Evolutionary conservation across 1,140 invertebrate genomes (phyloP).

Genomic region (Drosophila navojoa): DNA sequence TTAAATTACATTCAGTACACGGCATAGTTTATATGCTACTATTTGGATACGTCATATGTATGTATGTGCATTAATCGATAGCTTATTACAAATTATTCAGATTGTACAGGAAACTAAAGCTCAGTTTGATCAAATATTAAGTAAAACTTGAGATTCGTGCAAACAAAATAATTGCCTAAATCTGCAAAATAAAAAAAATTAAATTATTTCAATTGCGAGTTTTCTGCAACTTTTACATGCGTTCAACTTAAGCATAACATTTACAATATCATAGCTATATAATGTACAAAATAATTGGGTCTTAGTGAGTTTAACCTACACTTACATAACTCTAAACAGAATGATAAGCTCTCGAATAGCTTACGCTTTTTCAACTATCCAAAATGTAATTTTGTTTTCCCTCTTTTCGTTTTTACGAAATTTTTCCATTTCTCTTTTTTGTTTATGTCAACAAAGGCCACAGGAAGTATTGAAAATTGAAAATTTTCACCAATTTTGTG

Average conservation of each 20-base stretch:
- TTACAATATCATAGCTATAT: constrained; percentile 22
- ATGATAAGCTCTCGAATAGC: constrained; percentile 47
- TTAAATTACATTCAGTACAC: constrained; percentile 53
- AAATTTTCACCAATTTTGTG: constrained; percentile 57
- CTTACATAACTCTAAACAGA: constrained; percentile 43
- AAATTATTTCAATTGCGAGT: constrained; percentile 21
- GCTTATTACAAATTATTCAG: constrained; percentile 40
- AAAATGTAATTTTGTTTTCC: constrained; percentile 7
- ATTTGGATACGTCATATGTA: constrained; percentile 76
- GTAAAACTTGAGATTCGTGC: constrained; percentile 55
- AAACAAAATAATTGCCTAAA: constrained; percentile 23
- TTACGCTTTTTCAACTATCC: constrained; percentile 13
- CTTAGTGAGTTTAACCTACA: constrained; percentile 26
- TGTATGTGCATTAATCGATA: constrained; percentile 38
- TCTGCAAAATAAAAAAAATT: constrained; percentile 22
- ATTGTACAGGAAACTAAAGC: constrained; percentile 66
- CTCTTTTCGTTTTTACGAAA: neutral
- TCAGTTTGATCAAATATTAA: constrained; percentile 63
- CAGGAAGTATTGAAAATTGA: constrained; percentile 74
- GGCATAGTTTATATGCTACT: constrained; percentile 60
- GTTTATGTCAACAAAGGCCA: constrained; percentile 66
- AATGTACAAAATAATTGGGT: constrained; percentile 42
- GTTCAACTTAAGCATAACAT: constrained; percentile 23
- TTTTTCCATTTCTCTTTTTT: constrained; percentile 31
- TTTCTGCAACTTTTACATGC: constrained; percentile 19